phyloP scores from a whole-genome alignment of 2,113 vertebrate genomes.

The Laterallus jamaicensis region DNA sequence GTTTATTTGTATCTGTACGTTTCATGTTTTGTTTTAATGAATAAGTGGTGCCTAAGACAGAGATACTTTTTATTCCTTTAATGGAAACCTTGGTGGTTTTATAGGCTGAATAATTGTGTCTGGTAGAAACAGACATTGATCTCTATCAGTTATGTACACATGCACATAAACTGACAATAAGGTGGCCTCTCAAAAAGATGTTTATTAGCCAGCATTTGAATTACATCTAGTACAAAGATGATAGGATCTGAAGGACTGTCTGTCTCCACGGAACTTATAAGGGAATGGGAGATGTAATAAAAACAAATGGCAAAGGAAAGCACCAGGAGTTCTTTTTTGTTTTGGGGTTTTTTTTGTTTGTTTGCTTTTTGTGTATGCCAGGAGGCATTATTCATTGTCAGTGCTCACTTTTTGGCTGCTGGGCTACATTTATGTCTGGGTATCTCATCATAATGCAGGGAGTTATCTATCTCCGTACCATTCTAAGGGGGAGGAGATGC shows the following conservation, averaged over 20 bases:
- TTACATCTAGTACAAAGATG: neutral
- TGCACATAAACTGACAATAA: neutral
- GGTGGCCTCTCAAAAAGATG: neutral
- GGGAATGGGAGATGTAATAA: neutral
- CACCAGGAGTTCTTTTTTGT: neutral
- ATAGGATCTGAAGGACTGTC: neutral
- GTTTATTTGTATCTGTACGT: neutral
- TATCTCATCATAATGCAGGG: neutral
- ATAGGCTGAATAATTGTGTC: neutral
- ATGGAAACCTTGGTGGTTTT: neutral
- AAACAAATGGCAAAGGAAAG: constrained; percentile 20
- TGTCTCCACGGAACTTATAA: neutral
- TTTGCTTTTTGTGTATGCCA: neutral
- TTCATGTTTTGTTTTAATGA: neutral
- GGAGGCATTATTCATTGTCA: neutral
- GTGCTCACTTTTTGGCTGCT: neutral
- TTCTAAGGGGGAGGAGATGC: neutral
- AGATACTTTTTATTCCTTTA: neutral
- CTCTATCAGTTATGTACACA: neutral
- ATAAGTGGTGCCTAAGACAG: neutral
- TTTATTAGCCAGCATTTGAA: neutral
- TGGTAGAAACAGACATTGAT: neutral
- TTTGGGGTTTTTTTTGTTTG: too few species aligned
- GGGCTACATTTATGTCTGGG: neutral
- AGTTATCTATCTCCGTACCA: neutral